Conservation (phyloP, 2,113 vertebrate species). For the Hypocryptadius cinnamomeus region DNA sequence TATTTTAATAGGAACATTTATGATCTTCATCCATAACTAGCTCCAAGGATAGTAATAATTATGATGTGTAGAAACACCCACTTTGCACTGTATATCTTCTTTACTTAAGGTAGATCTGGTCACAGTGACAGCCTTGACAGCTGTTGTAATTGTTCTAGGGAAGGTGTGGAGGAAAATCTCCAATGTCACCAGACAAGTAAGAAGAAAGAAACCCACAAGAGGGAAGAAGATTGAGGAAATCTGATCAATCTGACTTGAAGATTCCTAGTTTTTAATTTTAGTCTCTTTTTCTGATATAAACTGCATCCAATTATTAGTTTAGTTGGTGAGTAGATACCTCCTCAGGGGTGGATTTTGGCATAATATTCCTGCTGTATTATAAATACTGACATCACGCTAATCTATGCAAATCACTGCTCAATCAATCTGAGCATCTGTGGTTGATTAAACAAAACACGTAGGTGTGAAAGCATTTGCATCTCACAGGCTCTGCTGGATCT, state of each 20-base stretch:
- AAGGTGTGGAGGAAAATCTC: background rate
- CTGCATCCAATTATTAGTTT: background rate
- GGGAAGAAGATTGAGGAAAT: background rate
- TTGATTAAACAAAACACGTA: slow-evolving; percentile 56
- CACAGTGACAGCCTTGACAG: background rate
- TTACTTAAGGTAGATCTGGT: background rate
- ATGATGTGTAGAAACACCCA: background rate
- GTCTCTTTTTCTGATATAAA: background rate
- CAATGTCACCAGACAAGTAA: background rate
- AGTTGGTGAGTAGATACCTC: background rate
- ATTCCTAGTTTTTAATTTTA: background rate
- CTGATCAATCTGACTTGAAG: background rate
- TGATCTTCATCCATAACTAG: background rate
- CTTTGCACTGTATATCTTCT: background rate
- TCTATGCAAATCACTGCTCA: slow-evolving; percentile 47
- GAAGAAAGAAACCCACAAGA: background rate
- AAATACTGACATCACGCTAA: slow-evolving; percentile 43
- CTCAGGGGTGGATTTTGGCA: slow-evolving; percentile 21
- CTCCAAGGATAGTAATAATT: background rate
- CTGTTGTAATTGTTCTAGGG: background rate
- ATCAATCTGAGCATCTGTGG: slow-evolving; percentile 58
- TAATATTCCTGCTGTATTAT: background rate
- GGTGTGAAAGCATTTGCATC: slow-evolving; percentile 49
- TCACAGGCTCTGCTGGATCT: slow-evolving; percentile 23
- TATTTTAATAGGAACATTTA: background rate